phyloP scores from a whole-genome alignment of 2,113 vertebrate species.

The Leucopternis melanops region DNA sequence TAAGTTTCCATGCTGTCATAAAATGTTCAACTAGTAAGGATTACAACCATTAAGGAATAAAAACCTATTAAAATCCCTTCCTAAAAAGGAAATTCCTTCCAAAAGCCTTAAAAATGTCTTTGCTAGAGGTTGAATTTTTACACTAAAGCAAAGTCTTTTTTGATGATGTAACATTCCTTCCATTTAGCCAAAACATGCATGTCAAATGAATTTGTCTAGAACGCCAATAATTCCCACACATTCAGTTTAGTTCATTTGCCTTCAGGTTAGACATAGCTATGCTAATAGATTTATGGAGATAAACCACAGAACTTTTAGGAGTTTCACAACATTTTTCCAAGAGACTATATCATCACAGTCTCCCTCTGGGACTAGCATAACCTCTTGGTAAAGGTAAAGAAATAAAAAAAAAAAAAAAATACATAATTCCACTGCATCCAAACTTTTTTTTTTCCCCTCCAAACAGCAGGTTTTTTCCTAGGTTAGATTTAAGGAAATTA shows the following conservation, averaged over 20 bases:
- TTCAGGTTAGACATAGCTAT: constrained; percentile 15
- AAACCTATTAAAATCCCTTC: neutral
- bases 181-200: neutral
- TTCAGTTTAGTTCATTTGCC: neutral
- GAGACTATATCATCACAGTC: neutral
- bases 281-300: neutral
- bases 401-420: neutral
- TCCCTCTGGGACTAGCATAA: neutral
- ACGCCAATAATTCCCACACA: constrained; percentile 15
- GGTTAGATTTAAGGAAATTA: neutral
- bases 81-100: constrained; percentile 15
- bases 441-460: neutral
- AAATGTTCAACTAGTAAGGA: neutral
- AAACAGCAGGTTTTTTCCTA: neutral
- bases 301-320: neutral
- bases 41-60: neutral
- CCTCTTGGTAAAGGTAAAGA: neutral
- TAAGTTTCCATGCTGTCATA: neutral
- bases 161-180: constrained; percentile 18
- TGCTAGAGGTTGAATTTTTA: neutral
- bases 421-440: neutral
- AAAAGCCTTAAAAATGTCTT: constrained; percentile 5
- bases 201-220: constrained; percentile 4
- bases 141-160: constrained; percentile 17
- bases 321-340: constrained; percentile 1